Percentiles rank a stretch among this genome's conserved stretches.
Conservation (phyloP, 2,797 vertebrate species). For the Meriones psammophilus region DNA sequence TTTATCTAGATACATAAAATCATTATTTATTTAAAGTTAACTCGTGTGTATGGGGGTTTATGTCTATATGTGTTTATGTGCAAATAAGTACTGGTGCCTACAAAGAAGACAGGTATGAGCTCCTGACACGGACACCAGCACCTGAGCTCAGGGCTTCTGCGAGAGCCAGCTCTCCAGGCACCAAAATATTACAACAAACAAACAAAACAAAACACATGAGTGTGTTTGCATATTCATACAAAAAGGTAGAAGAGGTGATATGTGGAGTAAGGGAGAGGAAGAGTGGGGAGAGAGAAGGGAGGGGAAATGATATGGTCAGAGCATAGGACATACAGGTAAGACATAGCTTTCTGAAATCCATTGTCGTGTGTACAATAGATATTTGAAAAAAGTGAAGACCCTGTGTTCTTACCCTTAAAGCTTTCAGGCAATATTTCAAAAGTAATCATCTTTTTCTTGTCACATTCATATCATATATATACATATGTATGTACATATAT, state of each 20-base stretch:
- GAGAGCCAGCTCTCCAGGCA: background rate
- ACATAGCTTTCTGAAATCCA: background rate
- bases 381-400: background rate
- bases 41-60: background rate
- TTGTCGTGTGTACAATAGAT: background rate
- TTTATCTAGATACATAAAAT: background rate
- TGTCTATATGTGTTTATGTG: background rate
- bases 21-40: background rate
- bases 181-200: background rate
- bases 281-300: background rate
- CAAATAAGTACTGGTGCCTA: too few species aligned
- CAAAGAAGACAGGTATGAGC: background rate
- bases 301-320: background rate
- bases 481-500: background rate
- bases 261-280: background rate
- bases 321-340: too few species aligned
- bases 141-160: background rate
- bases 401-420: background rate
- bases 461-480: background rate
- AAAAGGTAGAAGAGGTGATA: background rate
- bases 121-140: background rate
- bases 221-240: background rate
- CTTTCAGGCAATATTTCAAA: constrained; percentile 13
- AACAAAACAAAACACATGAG: too few species aligned
- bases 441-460: background rate